Evolutionary conservation across 30 jellyfish, hydroid and myxozoan genomes (phyloP).

Genomic region (Chrysaora quinquecirrha): DNA sequence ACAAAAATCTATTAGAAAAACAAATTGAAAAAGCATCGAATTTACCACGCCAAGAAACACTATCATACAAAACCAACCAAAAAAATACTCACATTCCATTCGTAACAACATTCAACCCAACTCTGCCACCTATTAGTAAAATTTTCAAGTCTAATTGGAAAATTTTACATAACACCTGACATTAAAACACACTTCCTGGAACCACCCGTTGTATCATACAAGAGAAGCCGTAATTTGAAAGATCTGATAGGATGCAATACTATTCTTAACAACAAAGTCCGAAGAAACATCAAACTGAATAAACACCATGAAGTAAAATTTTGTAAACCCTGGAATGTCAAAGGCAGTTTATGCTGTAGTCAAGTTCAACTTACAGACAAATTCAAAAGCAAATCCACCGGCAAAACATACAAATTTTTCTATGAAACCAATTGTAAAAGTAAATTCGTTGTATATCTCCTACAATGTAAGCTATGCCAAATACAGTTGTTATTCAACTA

Average conservation of each 20-base stretch:
- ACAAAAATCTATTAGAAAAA: neutral
- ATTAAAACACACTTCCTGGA: neutral
- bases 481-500: no score
- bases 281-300: neutral
- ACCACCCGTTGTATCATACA: slow-evolving; percentile 7
- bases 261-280: neutral
- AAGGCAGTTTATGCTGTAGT: slow-evolving; percentile 15
- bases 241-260: slow-evolving; percentile 14
- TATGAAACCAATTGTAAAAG: slow-evolving; percentile 10
- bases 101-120: neutral
- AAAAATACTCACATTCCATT: neutral
- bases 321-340: slow-evolving; percentile 16
- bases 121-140: slow-evolving; percentile 15
- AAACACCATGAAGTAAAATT: slow-evolving; percentile 1
- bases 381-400: neutral
- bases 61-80: neutral
- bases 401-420: slow-evolving; percentile 2
- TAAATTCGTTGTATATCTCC: slow-evolving; percentile 11
- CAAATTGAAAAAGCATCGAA: slow-evolving; percentile 16
- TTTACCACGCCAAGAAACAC: neutral
- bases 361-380: neutral
- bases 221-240: slow-evolving; percentile 13
- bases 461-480: no score
- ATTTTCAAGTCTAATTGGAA: slow-evolving; percentile 5
- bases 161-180: slow-evolving; percentile 8